Evolutionary conservation across 2,888 invertebrate genomes (phyloP).

Genomic region (Pharmacophagus antenor): DNA sequence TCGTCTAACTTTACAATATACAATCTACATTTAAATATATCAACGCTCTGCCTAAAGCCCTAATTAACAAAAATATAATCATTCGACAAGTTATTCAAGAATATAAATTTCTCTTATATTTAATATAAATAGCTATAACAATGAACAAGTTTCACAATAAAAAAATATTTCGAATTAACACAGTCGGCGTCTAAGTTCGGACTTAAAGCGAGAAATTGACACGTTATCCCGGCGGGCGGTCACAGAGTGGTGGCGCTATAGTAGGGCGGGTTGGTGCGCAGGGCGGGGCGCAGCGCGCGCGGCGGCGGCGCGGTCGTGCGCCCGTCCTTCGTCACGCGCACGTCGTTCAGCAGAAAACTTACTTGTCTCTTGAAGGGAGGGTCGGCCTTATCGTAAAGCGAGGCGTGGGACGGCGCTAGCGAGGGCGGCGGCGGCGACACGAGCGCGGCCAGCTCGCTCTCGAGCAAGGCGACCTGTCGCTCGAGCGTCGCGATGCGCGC

Average conservation of each 20-base stretch:
- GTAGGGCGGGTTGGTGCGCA: slow-evolving; percentile 39
- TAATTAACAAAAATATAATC: slow-evolving; percentile 77
- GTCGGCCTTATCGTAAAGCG: slow-evolving; percentile 83
- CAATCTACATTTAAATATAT: slow-evolving; percentile 60
- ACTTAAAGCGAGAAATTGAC: slow-evolving; percentile 78
- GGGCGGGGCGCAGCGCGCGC: slow-evolving; percentile 45
- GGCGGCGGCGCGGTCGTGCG: slow-evolving; percentile 71
- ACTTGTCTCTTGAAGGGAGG: slow-evolving; percentile 89
- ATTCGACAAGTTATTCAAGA: slow-evolving; percentile 69
- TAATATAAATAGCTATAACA: slow-evolving; percentile 78
- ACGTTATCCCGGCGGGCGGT: slow-evolving; percentile 54
- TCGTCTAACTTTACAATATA: slow-evolving; percentile 68
- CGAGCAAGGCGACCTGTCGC: slow-evolving; percentile 89
- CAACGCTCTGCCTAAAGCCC: slow-evolving; percentile 68
- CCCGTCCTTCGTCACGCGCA: slow-evolving; percentile 88
- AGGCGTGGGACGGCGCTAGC: slow-evolving; percentile 79
- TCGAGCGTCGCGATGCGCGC: slow-evolving; percentile 93
- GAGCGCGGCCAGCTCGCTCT: slow-evolving; percentile 85
- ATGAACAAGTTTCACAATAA: slow-evolving; percentile 74
- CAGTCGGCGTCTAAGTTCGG: slow-evolving; percentile 70
- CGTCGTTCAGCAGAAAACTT: slow-evolving; percentile 91
- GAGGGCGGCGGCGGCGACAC: slow-evolving; percentile 76
- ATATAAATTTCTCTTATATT: slow-evolving; percentile 72
- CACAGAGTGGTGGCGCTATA: slow-evolving; percentile 72
- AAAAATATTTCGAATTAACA: slow-evolving; percentile 75